Evolutionary conservation across 92 coral and sea anemone species (phyloP).

Genomic region (Porites evermanni): DNA sequence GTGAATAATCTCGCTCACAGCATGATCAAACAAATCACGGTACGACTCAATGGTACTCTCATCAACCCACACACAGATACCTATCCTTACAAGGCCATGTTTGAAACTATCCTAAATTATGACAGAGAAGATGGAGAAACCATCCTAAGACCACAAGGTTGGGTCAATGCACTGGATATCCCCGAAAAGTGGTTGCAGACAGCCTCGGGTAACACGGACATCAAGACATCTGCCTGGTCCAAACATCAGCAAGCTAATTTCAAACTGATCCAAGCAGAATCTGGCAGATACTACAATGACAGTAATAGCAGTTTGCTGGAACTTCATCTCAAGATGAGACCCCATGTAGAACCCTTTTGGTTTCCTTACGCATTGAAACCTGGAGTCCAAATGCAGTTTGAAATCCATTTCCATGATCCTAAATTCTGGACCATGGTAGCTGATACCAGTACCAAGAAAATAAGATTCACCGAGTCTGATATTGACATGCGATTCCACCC

Average conservation of each 20-base stretch:
- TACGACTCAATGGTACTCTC: background rate
- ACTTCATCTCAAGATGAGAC: too few species aligned
- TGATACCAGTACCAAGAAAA: too few species aligned
- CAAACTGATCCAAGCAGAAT: too few species aligned
- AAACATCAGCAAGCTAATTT: too few species aligned
- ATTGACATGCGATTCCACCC: background rate
- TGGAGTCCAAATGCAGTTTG: background rate
- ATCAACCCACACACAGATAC: background rate
- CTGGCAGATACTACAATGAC: too few species aligned
- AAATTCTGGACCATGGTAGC: background rate
- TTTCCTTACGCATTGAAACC: background rate
- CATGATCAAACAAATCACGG: background rate
- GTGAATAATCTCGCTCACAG: background rate
- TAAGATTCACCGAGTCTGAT: background rate
- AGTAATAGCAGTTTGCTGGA: too few species aligned
- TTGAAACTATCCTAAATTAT: background rate
- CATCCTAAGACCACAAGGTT: background rate
- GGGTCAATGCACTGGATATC: background rate
- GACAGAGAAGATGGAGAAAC: background rate
- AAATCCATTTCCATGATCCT: background rate
- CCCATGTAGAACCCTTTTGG: too few species aligned
- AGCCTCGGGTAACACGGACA: background rate
- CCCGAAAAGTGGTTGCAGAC: too few species aligned
- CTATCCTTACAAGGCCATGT: background rate
- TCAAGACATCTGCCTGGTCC: background rate